Base-by-base conservation (phyloP, 2,888 invertebrate species). In the Rhamnusium bicolor region DNA sequence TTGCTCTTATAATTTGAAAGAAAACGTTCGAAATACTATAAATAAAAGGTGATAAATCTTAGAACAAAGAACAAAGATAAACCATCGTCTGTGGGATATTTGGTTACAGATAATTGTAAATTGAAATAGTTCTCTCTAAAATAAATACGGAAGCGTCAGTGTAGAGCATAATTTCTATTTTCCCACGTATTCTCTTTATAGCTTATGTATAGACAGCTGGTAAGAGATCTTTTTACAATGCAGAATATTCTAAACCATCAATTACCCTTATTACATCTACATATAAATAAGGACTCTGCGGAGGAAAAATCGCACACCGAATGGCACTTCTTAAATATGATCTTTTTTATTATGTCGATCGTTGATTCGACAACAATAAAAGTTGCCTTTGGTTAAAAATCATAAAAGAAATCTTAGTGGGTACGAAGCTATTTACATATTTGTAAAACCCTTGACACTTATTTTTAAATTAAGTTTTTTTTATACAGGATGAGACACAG, bases 41-140 rank as follows among this genome's bases (percentile, higher is more conserved):
- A 51, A 49, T 19, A 19, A 32, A 32, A 51, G 53, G 65, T 53
- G 65, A 65, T 65, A 65, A 65, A 65, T 47, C 65, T 14, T 29
- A 53, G 51, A 53, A 65, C 65, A 53, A 53, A 65, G 65, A 65
- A 53, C 29, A 24, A 54, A 53, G 19, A 53, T 19, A 54, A 65
- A 19, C 65, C 16, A 19, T 29, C 53, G n/a, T 65, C 18, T 65
- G 65, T 54, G 65, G 32, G 40, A 54, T 53, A 65, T 65, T 65
- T 49, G 53, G 53, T 65, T 63, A 63, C 63, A 63, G 63, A 63
- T 63, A 63, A 54, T 65, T 65, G 53, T 65, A 53, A 29, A 53
- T 32, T 65, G 53, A 40, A 65, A 18, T 53, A 54, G 32, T 65
- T 65, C 29, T 21, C 40, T 65, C 65, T 65, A 65, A 65, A 54